Evolutionary conservation across 1,140 invertebrate species (phyloP).

Genomic region (Tetramorium simillimum): DNA sequence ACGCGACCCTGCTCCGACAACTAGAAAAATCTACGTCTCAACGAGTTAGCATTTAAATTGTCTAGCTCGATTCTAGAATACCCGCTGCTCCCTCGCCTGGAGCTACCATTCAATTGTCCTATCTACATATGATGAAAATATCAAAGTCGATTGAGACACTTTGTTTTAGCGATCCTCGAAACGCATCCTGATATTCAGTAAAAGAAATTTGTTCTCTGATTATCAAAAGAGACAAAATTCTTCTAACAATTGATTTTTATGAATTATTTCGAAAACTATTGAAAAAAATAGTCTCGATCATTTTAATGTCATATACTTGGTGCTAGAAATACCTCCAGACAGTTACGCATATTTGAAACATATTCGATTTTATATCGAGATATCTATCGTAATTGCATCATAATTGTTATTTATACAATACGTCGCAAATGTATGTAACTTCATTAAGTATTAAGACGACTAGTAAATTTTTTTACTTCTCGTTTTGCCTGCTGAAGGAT

Average conservation of each 20-base stretch:
- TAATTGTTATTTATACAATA: neutral
- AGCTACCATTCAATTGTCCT: neutral
- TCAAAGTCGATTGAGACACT: neutral
- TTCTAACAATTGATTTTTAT: neutral
- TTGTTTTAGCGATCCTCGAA: neutral
- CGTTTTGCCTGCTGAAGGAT: neutral
- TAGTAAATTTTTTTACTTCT: neutral
- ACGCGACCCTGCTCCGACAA: constrained; percentile 61
- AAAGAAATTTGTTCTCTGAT: neutral
- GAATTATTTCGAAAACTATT: neutral
- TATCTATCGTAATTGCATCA: neutral
- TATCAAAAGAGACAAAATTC: neutral
- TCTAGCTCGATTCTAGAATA: neutral
- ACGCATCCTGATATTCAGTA: neutral
- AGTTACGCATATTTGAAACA: constrained; percentile 3
- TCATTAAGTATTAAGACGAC: neutral
- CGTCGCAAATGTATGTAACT: neutral
- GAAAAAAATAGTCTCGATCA: neutral
- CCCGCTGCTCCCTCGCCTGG: neutral
- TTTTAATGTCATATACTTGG: neutral
- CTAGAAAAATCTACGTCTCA: constrained; percentile 39
- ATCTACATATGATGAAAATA: constrained; percentile 1
- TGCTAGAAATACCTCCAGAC: neutral
- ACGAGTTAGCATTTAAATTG: constrained; percentile 23
- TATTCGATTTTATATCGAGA: neutral